A percentile compares a stretch with the other conserved stretches of the same genome.
These are phyloP conservation scores for Chelonus insularis DNA, from an alignment of 1,140 invertebrate genomes.

Conservation along the genomic window DNA sequence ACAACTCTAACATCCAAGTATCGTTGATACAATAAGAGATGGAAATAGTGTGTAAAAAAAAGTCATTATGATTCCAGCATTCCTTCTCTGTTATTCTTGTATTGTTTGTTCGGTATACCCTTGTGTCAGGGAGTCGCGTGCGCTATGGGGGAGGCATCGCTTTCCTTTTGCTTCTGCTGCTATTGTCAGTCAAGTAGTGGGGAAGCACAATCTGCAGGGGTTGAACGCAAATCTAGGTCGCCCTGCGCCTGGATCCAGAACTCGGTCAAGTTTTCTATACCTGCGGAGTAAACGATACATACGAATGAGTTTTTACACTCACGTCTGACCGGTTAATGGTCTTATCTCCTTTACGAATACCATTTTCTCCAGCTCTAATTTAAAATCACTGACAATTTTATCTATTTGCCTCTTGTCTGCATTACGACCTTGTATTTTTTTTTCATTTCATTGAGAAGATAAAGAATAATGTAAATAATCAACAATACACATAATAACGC, in stretches of 20 bases:
- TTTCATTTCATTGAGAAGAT: too few species aligned
- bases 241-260: slow-evolving; percentile 47
- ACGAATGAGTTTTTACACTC: slow-evolving; percentile 1
- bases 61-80: too few species aligned
- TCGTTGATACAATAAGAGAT: too few species aligned
- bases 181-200: slow-evolving; percentile 2
- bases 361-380: too few species aligned
- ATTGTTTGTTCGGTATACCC: too few species aligned
- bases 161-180: not conserved
- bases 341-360: slow-evolving; percentile 8
- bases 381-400: too few species aligned
- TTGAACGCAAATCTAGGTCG: slow-evolving; percentile 43
- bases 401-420: too few species aligned
- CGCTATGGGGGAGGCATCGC: not conserved
- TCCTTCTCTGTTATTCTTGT: too few species aligned
- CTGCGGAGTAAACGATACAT: slow-evolving; percentile 40
- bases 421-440: too few species aligned
- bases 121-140: not conserved
- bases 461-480: not conserved
- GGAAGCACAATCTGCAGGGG: slow-evolving; percentile 19
- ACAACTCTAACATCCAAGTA: too few species aligned
- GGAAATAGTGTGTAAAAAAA: too few species aligned
- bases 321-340: slow-evolving; percentile 1
- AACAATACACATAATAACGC: not conserved
- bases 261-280: slow-evolving; percentile 57